phyloP scores from a whole-genome alignment of 2,797 vertebrate species.

The Myiotriccus ornatus region DNA sequence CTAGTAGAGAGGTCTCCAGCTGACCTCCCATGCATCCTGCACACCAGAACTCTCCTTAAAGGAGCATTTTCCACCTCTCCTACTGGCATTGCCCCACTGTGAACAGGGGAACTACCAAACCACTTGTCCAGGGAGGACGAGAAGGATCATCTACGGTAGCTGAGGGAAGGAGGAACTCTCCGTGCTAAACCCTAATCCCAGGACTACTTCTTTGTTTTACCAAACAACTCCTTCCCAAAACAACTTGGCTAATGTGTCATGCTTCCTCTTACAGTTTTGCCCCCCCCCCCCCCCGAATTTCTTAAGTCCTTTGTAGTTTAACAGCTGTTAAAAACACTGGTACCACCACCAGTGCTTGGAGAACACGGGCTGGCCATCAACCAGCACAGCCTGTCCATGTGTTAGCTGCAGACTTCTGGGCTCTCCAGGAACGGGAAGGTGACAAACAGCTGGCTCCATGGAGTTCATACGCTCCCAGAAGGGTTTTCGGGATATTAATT shows the following conservation, averaged over 20 bases:
- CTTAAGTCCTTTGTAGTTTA: neutral
- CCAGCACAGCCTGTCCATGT: neutral
- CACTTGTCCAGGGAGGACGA: neutral
- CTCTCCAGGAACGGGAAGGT: neutral
- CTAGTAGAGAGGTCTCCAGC: neutral
- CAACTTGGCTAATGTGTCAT: neutral
- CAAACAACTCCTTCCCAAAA: neutral
- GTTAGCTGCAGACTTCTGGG: neutral
- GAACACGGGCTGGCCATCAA: neutral
- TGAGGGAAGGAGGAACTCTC: neutral
- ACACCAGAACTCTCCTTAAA: neutral
- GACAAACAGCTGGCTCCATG: neutral
- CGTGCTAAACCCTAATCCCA: neutral
- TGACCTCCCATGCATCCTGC: neutral
- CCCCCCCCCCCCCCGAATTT: neutral
- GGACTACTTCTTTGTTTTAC: constrained; percentile 9
- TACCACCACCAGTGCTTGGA: neutral
- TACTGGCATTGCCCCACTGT: neutral
- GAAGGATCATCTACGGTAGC: neutral
- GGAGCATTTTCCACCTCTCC: neutral
- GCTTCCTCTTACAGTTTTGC: neutral
- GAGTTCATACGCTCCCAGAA: neutral
- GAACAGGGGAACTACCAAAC: neutral
- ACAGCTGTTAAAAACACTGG: neutral
- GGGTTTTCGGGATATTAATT: neutral